A percentile compares a stretch with the other conserved stretches of the same genome.
These are phyloP conservation scores for Andricus grossulariae DNA, from an alignment of 1,140 invertebrate genomes.

Conservation along the genomic window DNA sequence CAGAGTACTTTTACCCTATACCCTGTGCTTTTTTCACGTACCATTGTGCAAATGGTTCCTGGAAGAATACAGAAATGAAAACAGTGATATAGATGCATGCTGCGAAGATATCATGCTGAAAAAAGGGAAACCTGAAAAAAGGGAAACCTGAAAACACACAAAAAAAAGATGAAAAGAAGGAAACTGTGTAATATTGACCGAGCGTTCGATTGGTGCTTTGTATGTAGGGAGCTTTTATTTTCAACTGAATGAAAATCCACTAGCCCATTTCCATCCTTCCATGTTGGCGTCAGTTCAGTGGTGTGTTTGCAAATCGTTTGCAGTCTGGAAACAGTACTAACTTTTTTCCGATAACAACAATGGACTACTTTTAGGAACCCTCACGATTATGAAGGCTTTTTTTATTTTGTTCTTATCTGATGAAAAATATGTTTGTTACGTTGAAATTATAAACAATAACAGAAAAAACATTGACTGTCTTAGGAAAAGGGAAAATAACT, in stretches of 20 bases:
- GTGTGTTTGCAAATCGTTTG: slow-evolving; percentile 26
- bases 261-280: slow-evolving; percentile 9
- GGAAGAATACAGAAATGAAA: neutral
- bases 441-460: too few relatives aligned
- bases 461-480: too few relatives aligned
- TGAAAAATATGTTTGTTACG: too few relatives aligned
- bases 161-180: neutral
- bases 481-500: too few relatives aligned
- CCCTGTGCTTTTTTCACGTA: neutral
- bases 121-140: slow-evolving; percentile 13
- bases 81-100: slow-evolving; percentile 1
- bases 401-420: too few relatives aligned
- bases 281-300: slow-evolving; percentile 17
- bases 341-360: slow-evolving; percentile 21
- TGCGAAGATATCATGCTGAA: neutral
- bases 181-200: slow-evolving; percentile 14
- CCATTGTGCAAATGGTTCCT: neutral
- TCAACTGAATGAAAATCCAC: slow-evolving; percentile 13
- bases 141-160: too few relatives aligned
- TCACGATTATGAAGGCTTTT: neutral
- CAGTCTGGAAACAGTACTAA: slow-evolving; percentile 4
- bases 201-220: slow-evolving; percentile 17
- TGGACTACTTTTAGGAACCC: neutral
- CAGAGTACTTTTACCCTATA: too few relatives aligned
- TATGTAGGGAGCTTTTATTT: slow-evolving; percentile 13